Evolutionary conservation across 2,797 vertebrate species (phyloP).

Genomic region (Enteromius anoplus): DNA sequence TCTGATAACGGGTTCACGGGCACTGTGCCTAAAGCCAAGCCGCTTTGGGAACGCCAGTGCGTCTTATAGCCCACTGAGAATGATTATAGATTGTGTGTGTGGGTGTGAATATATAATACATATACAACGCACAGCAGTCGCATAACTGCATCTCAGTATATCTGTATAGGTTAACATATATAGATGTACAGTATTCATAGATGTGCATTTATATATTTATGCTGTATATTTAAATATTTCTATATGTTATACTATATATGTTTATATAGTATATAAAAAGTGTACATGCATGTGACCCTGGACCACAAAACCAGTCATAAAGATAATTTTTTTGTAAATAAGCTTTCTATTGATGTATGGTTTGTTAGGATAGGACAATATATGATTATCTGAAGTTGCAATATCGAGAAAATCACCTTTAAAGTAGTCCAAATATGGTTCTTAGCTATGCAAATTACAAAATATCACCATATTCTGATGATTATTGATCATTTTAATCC

Average conservation of each 20-base stretch:
- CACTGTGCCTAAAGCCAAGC: background rate
- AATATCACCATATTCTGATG: background rate
- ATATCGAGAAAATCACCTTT: background rate
- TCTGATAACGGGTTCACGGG: constrained; percentile 54
- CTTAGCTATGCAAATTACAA: background rate
- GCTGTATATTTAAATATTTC: background rate
- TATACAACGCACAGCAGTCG: background rate
- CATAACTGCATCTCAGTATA: background rate
- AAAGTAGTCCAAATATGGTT: background rate
- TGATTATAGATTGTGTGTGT: too few species aligned
- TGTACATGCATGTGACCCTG: background rate
- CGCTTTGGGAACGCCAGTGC: background rate
- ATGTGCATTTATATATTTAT: background rate
- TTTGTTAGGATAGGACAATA: background rate
- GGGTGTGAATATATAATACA: background rate
- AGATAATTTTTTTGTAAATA: background rate
- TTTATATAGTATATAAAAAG: background rate
- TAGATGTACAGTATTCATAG: background rate
- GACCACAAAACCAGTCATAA: background rate
- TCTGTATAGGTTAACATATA: background rate
- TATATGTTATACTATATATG: too few species aligned
- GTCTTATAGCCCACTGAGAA: background rate
- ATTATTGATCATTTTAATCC: background rate
- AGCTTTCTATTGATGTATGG: background rate
- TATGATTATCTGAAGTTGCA: background rate